Conservation (phyloP, 1,140 invertebrate genomes). For the Halictus rubicundus region DNA sequence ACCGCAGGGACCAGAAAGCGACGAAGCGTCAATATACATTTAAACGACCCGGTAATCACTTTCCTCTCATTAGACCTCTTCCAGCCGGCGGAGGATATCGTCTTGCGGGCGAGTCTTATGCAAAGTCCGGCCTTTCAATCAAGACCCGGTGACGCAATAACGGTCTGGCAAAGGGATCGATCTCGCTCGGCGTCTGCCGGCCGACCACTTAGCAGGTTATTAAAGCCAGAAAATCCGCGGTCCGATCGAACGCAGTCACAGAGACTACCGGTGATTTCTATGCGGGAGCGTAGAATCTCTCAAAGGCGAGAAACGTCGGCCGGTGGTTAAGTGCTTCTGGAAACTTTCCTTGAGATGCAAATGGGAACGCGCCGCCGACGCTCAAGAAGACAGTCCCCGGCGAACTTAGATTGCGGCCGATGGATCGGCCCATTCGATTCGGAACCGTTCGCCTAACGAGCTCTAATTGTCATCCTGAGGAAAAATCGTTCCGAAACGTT, state of each 20-base stretch:
- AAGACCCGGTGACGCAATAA: slow-evolving; percentile 23
- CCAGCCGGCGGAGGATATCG: neutral
- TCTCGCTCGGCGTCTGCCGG: neutral
- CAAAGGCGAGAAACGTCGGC: slow-evolving; percentile 42
- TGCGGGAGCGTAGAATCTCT: slow-evolving; percentile 33
- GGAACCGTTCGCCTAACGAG: slow-evolving; percentile 58
- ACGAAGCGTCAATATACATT: neutral
- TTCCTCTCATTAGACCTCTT: neutral
- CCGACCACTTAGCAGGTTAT: slow-evolving; percentile 38
- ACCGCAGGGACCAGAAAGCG: too few relatives aligned
- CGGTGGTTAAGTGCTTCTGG: slow-evolving; percentile 56
- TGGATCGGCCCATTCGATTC: slow-evolving; percentile 39
- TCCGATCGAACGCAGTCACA: slow-evolving; percentile 9
- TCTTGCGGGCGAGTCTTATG: neutral
- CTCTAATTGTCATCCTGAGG: slow-evolving; percentile 50
- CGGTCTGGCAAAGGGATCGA: slow-evolving; percentile 6
- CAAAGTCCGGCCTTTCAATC: neutral
- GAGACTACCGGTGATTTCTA: slow-evolving; percentile 46
- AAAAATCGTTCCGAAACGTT: slow-evolving; percentile 16
- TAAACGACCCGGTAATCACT: neutral
- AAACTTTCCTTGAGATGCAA: slow-evolving; percentile 63
- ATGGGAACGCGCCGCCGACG: slow-evolving; percentile 43
- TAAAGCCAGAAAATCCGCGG: slow-evolving; percentile 19
- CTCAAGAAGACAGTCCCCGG: slow-evolving; percentile 49
- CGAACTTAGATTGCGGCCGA: slow-evolving; percentile 59